phyloP scores from a whole-genome alignment of 2,888 invertebrate genomes.

The Linnaemya vulpina region DNA sequence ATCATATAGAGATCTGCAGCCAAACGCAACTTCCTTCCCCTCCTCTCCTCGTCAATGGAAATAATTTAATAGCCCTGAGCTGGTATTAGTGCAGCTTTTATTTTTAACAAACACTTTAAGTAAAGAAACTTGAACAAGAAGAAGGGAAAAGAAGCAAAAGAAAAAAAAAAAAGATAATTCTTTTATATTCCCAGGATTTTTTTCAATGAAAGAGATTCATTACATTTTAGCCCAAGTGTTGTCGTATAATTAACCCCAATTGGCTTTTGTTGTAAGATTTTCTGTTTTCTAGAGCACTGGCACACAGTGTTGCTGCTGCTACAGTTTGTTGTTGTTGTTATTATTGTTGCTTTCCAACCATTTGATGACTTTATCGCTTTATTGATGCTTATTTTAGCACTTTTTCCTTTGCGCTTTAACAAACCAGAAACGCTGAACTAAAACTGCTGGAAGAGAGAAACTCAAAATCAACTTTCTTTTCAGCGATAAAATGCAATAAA shows the following conservation, averaged over 20 bases:
- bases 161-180: neutral
- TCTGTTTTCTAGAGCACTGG: constrained; percentile 9
- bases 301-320: neutral
- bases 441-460: neutral
- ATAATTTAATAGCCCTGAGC: neutral
- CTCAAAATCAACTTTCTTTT: neutral
- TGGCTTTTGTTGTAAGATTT: constrained; percentile 30
- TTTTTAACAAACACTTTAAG: neutral
- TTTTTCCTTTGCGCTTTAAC: neutral
- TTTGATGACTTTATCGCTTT: constrained; percentile 46
- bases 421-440: neutral
- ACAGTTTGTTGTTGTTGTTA: neutral
- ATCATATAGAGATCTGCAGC: constrained; percentile 46
- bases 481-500: constrained; percentile 50
- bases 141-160: neutral
- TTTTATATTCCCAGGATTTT: neutral
- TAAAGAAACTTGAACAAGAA: neutral
- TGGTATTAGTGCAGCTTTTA: neutral
- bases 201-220: neutral
- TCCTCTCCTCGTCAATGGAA: neutral
- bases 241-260: constrained; percentile 59
- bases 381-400: constrained; percentile 45
- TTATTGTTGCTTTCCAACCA: neutral
- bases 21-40: constrained; percentile 25
- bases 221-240: constrained; percentile 37